phyloP scores from a whole-genome alignment of 1,140 invertebrate species.

The Brachionus angularis region DNA sequence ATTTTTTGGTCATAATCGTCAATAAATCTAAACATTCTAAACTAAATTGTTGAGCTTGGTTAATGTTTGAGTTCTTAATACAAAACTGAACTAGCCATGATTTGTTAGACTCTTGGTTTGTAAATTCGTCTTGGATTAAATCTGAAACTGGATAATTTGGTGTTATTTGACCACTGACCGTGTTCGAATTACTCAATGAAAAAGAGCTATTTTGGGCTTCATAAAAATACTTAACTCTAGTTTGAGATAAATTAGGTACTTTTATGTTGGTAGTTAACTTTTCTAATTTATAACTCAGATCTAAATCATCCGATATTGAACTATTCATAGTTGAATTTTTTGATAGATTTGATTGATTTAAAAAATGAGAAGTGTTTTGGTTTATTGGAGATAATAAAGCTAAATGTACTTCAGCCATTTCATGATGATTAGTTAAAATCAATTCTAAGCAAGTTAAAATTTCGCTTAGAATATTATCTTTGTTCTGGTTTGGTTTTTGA shows the following conservation, averaged over 20 bases:
- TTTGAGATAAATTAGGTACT: conserved; percentile 24
- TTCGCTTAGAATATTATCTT: background rate
- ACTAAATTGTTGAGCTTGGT: background rate
- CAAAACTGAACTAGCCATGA: conserved; percentile 34
- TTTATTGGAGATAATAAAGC: conserved; percentile 3
- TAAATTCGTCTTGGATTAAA: background rate
- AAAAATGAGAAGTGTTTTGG: too few relatives aligned
- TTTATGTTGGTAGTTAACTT: background rate
- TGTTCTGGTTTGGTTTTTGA: conserved; percentile 7
- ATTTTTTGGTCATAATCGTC: background rate
- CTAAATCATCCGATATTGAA: conserved; percentile 5
- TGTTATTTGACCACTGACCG: conserved; percentile 25
- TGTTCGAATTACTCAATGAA: conserved; percentile 8
- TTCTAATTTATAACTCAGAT: background rate
- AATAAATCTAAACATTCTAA: conserved; percentile 22
- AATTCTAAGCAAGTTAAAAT: conserved; percentile 20
- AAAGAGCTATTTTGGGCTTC: too few relatives aligned
- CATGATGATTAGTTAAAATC: conserved; percentile 4
- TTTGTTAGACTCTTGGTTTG: background rate
- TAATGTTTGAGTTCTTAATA: background rate
- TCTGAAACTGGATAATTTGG: background rate
- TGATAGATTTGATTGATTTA: too few relatives aligned
- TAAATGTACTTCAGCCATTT: conserved; percentile 40
- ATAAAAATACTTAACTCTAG: conserved; percentile 24
- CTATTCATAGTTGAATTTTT: background rate